Conservation (phyloP, 2,888 invertebrate species). For the Drosophila emarginata region DNA sequence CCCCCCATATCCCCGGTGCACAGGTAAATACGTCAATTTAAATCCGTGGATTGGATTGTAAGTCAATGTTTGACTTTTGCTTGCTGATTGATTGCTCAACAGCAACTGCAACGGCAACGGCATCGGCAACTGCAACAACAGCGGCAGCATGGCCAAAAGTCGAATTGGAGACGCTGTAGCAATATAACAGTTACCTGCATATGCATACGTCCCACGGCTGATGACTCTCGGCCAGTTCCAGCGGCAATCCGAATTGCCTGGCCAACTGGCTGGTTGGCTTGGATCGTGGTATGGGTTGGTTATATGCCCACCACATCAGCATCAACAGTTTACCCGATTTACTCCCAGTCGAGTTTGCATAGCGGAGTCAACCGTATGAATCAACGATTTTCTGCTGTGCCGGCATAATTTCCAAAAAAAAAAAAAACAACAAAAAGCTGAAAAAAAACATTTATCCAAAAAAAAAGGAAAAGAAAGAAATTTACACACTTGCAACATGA, state of each 20-base stretch:
- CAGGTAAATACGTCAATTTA: slow-evolving; percentile 81
- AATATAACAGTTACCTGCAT: slow-evolving; percentile 63
- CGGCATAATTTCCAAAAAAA: slow-evolving; percentile 69
- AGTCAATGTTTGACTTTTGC: slow-evolving; percentile 82
- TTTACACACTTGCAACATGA: slow-evolving; percentile 29
- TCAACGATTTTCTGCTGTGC: slow-evolving; percentile 73
- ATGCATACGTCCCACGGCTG: slow-evolving; percentile 70
- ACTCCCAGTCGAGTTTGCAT: slow-evolving; percentile 70
- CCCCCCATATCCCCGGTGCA: slow-evolving; percentile 40
- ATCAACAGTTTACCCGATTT: slow-evolving; percentile 75
- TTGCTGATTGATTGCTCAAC: slow-evolving; percentile 81
- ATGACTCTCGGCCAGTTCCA: slow-evolving; percentile 62
- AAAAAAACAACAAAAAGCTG: background rate
- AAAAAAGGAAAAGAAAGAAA: slow-evolving; percentile 16
- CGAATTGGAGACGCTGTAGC: slow-evolving; percentile 37
- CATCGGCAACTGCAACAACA: slow-evolving; percentile 25
- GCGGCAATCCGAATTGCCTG: slow-evolving; percentile 28
- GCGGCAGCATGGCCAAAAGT: slow-evolving; percentile 22
- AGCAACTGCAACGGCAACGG: slow-evolving; percentile 61
- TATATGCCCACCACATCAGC: slow-evolving; percentile 42
- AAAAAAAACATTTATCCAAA: slow-evolving; percentile 1
- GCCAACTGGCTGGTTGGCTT: slow-evolving; percentile 1
- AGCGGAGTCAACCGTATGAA: slow-evolving; percentile 74
- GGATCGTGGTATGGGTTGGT: background rate
- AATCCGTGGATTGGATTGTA: slow-evolving; percentile 81